A percentile compares a stretch with the other conserved stretches of the same genome.
Conservation (phyloP, 2,797 vertebrate genomes). For the Sparus aurata region DNA sequence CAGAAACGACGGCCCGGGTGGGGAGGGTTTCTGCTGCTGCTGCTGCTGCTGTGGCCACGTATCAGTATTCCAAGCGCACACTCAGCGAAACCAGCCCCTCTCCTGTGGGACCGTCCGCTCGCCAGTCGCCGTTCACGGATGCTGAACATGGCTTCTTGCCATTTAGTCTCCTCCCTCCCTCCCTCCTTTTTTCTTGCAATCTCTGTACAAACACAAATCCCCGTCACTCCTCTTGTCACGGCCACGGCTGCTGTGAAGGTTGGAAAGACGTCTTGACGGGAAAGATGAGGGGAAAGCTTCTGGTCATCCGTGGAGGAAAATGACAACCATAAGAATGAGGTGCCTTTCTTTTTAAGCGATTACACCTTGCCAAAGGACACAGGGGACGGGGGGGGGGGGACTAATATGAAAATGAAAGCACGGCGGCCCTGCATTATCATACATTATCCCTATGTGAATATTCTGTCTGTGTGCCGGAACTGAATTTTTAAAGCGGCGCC, state of each 20-base stretch:
- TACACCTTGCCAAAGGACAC: slow-evolving; percentile 53
- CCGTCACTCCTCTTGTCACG: slow-evolving; percentile 31
- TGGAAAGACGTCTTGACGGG: slow-evolving; percentile 21
- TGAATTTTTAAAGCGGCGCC: slow-evolving; percentile 25
- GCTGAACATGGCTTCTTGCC: slow-evolving; percentile 78
- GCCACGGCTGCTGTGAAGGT: slow-evolving; percentile 14
- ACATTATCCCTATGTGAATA: slow-evolving; percentile 47
- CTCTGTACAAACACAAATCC: slow-evolving; percentile 60
- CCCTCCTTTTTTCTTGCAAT: slow-evolving; percentile 32
- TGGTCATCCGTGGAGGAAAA: slow-evolving; percentile 26
- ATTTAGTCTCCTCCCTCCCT: slow-evolving; percentile 64
- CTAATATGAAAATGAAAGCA: slow-evolving; percentile 44
- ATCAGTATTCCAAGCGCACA: slow-evolving; percentile 84
- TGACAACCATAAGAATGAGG: not conserved
- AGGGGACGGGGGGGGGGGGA: slow-evolving; percentile 9
- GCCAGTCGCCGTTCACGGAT: slow-evolving; percentile 74
- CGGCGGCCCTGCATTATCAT: slow-evolving; percentile 50
- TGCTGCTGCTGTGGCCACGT: slow-evolving; percentile 32
- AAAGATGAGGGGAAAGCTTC: slow-evolving; percentile 6
- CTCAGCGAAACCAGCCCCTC: slow-evolving; percentile 76
- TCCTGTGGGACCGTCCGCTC: slow-evolving; percentile 77
- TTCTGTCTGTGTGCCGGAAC: slow-evolving; percentile 1
- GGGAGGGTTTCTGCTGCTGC: slow-evolving; percentile 9
- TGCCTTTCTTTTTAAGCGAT: slow-evolving; percentile 3
- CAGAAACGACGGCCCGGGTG: slow-evolving; percentile 17